Conservation (phyloP, 1,140 invertebrate genomes). For the Ips nitidus region DNA sequence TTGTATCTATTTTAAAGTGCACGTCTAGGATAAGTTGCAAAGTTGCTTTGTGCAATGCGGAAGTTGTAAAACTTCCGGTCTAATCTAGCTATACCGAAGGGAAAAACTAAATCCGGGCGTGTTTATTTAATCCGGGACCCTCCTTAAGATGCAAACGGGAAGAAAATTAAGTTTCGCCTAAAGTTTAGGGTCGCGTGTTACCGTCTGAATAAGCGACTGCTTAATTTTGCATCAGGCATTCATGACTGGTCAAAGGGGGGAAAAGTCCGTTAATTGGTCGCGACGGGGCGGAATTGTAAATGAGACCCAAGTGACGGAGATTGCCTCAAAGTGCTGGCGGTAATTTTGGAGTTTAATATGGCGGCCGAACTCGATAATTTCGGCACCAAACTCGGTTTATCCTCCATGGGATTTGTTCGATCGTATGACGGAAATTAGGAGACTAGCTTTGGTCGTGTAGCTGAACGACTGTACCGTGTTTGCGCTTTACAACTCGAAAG, state of each 20-base stretch:
- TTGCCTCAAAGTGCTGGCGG: conserved; percentile 17
- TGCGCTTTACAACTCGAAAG: no score
- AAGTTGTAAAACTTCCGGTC: no score
- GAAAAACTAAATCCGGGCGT: no score
- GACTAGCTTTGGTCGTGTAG: no score
- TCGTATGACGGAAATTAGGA: no score
- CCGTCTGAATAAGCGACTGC: conserved; percentile 17
- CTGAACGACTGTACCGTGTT: no score
- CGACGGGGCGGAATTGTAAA: conserved; percentile 24
- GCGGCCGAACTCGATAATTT: conserved; percentile 14
- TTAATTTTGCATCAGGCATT: conserved; percentile 27
- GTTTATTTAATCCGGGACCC: not conserved
- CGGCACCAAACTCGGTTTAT: not conserved
- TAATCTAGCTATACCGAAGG: no score
- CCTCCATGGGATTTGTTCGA: not conserved
- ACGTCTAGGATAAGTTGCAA: no score
- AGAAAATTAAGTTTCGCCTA: conserved; percentile 6
- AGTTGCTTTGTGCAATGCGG: no score
- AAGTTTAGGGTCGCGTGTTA: conserved; percentile 16
- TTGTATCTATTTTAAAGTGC: no score
- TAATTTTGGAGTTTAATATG: conserved; percentile 23
- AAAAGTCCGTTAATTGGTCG: conserved; percentile 20
- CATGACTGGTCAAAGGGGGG: conserved; percentile 26
- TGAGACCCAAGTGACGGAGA: conserved; percentile 18
- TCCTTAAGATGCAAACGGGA: conserved; percentile 1